Base-by-base conservation (phyloP, 2,797 vertebrate species). In the Sylvilagus floridanus region DNA sequence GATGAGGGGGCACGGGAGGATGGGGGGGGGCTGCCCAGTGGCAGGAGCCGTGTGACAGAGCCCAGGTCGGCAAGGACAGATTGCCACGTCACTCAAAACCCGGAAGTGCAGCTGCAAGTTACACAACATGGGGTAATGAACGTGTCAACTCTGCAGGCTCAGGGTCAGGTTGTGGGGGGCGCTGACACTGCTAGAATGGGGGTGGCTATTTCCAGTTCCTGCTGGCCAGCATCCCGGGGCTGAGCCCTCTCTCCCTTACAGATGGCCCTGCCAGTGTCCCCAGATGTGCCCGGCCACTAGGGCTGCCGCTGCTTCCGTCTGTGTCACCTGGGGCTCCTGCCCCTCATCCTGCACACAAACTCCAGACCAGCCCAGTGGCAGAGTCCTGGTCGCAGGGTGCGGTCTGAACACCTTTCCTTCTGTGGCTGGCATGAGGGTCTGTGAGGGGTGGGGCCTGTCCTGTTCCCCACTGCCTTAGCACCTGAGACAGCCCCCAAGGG, bases 81-180 rank as follows among this genome's bases (percentile, higher is more conserved):
- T 62, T 11, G 28, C 24, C 47, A n/a, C 17, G 4, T 9, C 32
- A 65, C 42, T 50, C 0, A 21, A 75, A 60, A 79, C 35, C 35
- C 12, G 1, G 60, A 89, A 91, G 63, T 4, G 19, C 54, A 81
- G 72, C 87, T 65, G 42, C n/a, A 2, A 78, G 69, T 96, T 97
- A 88, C 78, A 88, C 65, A 94, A 94, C 19, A 2, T 2, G 1
- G 14, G 8, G 72, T 86, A 50, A 28, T n/a, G 76, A 32, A 14
- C 2, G 5, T 42, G 57, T 30, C 54, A 73, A 28, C 66, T 57
- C 7, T 30, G 60, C 35, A 52, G 47, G 35, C 47, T 3, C 14
- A 1, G 32, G 28, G 68, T 6, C 28, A 9, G 10, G 26, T 30
- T 52, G 54, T 4, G n/a, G 32, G 84, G 68, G 37, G 57, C 77